Base-by-base conservation (phyloP, 2,797 vertebrate species). In the Diplodus puntazzo region DNA sequence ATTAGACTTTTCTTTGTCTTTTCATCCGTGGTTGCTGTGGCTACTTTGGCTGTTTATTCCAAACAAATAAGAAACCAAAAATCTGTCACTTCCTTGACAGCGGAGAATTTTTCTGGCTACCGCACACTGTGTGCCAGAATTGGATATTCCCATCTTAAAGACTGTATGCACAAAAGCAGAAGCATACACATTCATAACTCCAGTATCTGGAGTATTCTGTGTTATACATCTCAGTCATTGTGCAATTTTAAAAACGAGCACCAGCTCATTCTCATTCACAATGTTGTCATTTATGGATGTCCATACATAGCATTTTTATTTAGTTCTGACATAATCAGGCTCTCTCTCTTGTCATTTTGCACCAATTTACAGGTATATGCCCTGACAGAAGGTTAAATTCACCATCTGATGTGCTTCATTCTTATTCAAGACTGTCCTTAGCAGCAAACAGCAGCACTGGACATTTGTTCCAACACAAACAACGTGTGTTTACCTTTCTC, bases 1-100 rank as follows among this genome's bases (percentile, higher is more conserved):
- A 34, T 75, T 50, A 69, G 42, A 25, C 5, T 10, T 50, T 18
- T 60, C 30, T 53, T 67, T 18, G 21, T 74, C 34, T 81, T 16
- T 65, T 82, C 23, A 46, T 70, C 55, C 20, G 43, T 12, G 13
- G 58, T 20, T 21, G 55, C 9, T 0, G 18, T 46, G 52, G 23
- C 27, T 43, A 34, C 23, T 55, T 70, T 8, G 8, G 1, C 43
- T 82, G 65, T 58, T 82, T 77, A 73, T 64, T 71, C 54, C 25
- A 53, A 81, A 71, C 48, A 63, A 75, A 69, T 55, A 21, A 64
- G 8, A 73, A n/a, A 63, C 48, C 48, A 64, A 80, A 71, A 71
- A 69, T 20, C 50, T 53, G 62, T 77, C 59, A 82, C 27, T 53
- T 71, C 10, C 20, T 7, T 54, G 23, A 17, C 60, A 34, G 57